Base-by-base conservation (phyloP, 92 coral and sea anemone genomes). In the Isaurus tuberculatus region DNA sequence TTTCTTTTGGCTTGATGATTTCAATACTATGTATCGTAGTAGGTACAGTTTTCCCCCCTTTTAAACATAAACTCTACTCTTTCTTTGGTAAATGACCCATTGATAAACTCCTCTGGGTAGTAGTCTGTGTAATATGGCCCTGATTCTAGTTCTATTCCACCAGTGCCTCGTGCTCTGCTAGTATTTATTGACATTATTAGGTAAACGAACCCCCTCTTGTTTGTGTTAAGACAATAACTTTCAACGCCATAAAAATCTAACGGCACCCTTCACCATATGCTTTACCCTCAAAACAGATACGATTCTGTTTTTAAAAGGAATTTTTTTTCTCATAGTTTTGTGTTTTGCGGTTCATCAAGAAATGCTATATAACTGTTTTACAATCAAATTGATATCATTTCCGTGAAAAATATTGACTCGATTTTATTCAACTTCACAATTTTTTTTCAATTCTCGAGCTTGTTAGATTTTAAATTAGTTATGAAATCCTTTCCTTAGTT, bases 101-200 rank as follows among this genome's bases (percentile, higher is more conserved):
- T 77, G 8, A 25, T 31, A 34, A 60, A 58, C 70, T 32, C 46
- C 81, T 31, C 15, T 40, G 29, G 55, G 48, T 63, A 55, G 65
- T 57, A 5, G 48, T 20, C n/a, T 32, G 68, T 53, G 81, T n/a
- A 75, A 32, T 11, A 57, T 37, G 19, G 28, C 2, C 48, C 66
- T 22, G 13, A 20, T 36, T 57, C 67, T 32, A 63, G 16, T 27
- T 55, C 26, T 74, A 26, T 55, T 55, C 82, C 57, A 58, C 82
- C 68, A 32, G 82, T 53, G 49, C 82, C 82, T 77, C 82, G 82
- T 77, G 82, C 32, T 77, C 33, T 10, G 14, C 70, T 48, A 34
- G 70, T 77, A 46, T 75, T 75, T 75, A 68, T 77, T 77, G 82
- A 77, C 82, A 57, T 77, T 77, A 63, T 26, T 26, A 40, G 51